A percentile compares a stretch with the other conserved stretches of the same genome.
phyloP scores from a whole-genome alignment of 2,113 vertebrate genomes.

The Anarrhichthys ocellatus region DNA sequence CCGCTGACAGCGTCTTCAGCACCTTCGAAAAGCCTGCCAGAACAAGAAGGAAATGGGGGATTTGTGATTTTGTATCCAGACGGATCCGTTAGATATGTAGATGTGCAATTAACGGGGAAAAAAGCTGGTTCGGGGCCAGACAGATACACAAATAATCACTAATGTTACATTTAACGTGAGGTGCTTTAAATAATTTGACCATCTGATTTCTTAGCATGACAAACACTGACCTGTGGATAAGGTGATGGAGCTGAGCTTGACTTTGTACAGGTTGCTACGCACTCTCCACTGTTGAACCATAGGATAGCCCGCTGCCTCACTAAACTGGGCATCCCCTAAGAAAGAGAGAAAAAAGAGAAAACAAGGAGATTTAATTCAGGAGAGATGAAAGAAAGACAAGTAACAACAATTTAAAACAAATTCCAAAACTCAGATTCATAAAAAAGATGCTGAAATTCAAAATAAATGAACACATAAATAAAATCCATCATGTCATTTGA shows the following conservation, averaged over 20 bases:
- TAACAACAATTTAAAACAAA: slow-evolving; percentile 26
- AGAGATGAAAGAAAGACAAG: not conserved
- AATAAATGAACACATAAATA: slow-evolving; percentile 49
- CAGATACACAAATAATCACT: not conserved
- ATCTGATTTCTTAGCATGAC: not conserved
- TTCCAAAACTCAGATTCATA: not conserved
- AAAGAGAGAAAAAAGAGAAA: slow-evolving; percentile 7
- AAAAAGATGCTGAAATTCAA: slow-evolving; percentile 13
- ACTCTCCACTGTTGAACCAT: slow-evolving; percentile 98
- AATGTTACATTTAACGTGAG: not conserved
- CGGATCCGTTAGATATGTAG: not conserved
- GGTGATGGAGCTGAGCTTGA: slow-evolving; percentile 96
- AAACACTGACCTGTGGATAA: slow-evolving; percentile 90
- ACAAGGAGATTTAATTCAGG: not conserved
- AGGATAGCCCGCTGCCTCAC: slow-evolving; percentile 95
- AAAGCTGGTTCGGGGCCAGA: not conserved
- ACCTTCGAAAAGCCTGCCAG: slow-evolving; percentile 91
- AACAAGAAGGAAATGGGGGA: slow-evolving; percentile 19
- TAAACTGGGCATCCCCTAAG: slow-evolving; percentile 92
- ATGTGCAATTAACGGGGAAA: not conserved
- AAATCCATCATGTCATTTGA: slow-evolving; percentile 58
- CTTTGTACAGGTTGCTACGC: slow-evolving; percentile 96
- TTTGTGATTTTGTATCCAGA: slow-evolving; percentile 2
- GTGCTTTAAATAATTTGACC: not conserved
- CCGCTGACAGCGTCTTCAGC: slow-evolving; percentile 92